A percentile compares a stretch with the other conserved stretches of the same genome.
phyloP scores from a whole-genome alignment of 2,797 vertebrate genomes.

The Crypturellus tataupa region DNA sequence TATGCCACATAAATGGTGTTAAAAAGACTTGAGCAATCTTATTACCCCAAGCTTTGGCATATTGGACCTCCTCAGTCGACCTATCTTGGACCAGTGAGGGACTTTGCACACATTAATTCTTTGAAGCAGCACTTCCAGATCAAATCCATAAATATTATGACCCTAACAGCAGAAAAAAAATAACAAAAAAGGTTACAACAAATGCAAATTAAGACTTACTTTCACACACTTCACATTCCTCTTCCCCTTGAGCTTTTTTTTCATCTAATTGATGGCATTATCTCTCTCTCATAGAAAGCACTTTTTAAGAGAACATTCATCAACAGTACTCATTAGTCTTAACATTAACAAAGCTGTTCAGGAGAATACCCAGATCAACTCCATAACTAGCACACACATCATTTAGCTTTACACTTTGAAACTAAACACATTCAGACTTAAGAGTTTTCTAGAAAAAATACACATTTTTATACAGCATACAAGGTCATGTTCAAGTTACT shows the following conservation, averaged over 20 bases:
- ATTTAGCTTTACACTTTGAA: slow-evolving; percentile 30
- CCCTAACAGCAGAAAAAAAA: slow-evolving; percentile 81
- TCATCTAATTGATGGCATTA: slow-evolving; percentile 81
- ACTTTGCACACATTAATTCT: slow-evolving; percentile 93
- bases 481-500: slow-evolving; percentile 31
- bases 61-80: slow-evolving; percentile 90
- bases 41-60: slow-evolving; percentile 98
- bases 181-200: slow-evolving; percentile 74
- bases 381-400: slow-evolving; percentile 57
- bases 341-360: slow-evolving; percentile 77
- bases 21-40: slow-evolving; percentile 60
- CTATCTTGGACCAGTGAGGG: slow-evolving; percentile 97
- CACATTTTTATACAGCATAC: background rate
- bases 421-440: slow-evolving; percentile 42
- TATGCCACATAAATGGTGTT: slow-evolving; percentile 30
- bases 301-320: slow-evolving; percentile 75
- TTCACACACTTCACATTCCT: slow-evolving; percentile 71
- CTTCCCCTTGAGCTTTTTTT: slow-evolving; percentile 77
- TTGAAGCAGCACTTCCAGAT: slow-evolving; percentile 96
- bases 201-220: slow-evolving; percentile 79
- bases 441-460: background rate
- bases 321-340: slow-evolving; percentile 78
- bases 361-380: slow-evolving; percentile 73
- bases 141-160: slow-evolving; percentile 97
- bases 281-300: slow-evolving; percentile 73